Percentiles rank a stretch among this genome's conserved stretches.
Evolutionary conservation across 2,113 vertebrate genomes (phyloP).

Genomic region (Galeopterus variegatus): DNA sequence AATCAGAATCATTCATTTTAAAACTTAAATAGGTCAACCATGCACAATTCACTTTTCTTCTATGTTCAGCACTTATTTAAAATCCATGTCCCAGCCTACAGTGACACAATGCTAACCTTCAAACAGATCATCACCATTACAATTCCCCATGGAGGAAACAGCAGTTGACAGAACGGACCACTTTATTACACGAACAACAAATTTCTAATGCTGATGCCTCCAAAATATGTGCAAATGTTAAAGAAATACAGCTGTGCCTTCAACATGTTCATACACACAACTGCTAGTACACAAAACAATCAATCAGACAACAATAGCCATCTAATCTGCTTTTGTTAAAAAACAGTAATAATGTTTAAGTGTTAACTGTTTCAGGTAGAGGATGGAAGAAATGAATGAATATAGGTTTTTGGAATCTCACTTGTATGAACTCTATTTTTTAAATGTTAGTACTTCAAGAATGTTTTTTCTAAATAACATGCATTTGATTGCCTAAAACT

Average conservation of each 20-base stretch:
- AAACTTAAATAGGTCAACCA: not conserved
- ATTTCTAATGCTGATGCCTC: slow-evolving; percentile 81
- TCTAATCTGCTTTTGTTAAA: not conserved
- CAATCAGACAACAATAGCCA: not conserved
- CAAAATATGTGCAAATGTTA: slow-evolving; percentile 67
- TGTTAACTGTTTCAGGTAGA: not conserved
- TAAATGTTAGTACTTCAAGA: not conserved
- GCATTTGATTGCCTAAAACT: not conserved
- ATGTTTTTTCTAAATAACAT: not conserved
- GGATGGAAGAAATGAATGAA: not conserved
- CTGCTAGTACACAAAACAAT: rapidly evolving
- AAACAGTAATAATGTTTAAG: not conserved
- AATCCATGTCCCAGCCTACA: not conserved
- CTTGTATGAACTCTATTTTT: not conserved
- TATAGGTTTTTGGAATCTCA: not conserved
- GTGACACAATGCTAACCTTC: not conserved
- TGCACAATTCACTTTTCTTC: not conserved
- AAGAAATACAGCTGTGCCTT: not conserved
- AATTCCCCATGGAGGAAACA: slow-evolving; percentile 69
- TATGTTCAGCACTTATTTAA: not conserved
- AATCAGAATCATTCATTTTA: not conserved
- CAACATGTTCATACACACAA: not conserved
- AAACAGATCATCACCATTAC: not conserved
- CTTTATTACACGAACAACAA: slow-evolving; percentile 82
- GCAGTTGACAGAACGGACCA: slow-evolving; percentile 81